A percentile compares a stretch with the other conserved stretches of the same genome.
These are phyloP conservation scores for Anguilla rostrata DNA, from an alignment of 2,113 vertebrate species.

Conservation along the genomic window DNA sequence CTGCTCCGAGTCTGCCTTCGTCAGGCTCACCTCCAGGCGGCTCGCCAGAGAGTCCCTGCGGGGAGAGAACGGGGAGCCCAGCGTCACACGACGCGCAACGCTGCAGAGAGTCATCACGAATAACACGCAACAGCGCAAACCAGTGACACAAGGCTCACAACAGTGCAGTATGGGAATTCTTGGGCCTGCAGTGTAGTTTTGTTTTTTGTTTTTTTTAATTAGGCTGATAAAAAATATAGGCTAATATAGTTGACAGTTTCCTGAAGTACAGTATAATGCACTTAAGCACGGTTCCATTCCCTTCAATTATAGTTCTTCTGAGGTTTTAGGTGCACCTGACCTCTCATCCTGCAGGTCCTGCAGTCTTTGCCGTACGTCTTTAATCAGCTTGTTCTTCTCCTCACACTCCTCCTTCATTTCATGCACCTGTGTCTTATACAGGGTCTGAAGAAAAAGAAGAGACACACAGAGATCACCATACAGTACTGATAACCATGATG, in stretches of 20 bases:
- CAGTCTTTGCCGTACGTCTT: constrained; percentile 82
- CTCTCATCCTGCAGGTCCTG: constrained; percentile 88
- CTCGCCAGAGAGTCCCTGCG: constrained; percentile 85
- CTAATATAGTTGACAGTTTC: no score
- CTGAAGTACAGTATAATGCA: background rate
- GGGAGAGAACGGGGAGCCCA: background rate
- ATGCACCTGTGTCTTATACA: constrained; percentile 93
- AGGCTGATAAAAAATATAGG: no score
- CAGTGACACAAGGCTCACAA: no score
- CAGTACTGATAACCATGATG: background rate
- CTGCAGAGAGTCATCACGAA: background rate
- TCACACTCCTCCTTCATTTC: constrained; percentile 91
- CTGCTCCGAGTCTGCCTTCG: constrained; percentile 90
- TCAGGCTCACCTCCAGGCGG: constrained; percentile 88
- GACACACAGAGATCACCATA: background rate
- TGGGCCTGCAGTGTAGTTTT: no score
- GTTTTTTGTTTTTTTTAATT: no score
- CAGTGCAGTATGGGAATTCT: no score
- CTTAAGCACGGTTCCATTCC: background rate
- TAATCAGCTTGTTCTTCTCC: constrained; percentile 84
- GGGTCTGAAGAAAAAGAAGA: constrained; percentile 69
- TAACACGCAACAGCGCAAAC: background rate
- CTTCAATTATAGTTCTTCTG: background rate
- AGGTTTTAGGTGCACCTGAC: constrained; percentile 51
- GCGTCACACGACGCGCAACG: background rate